Evolutionary conservation across 2,888 invertebrate genomes (phyloP).

Genomic region (Watsonalla binaria): DNA sequence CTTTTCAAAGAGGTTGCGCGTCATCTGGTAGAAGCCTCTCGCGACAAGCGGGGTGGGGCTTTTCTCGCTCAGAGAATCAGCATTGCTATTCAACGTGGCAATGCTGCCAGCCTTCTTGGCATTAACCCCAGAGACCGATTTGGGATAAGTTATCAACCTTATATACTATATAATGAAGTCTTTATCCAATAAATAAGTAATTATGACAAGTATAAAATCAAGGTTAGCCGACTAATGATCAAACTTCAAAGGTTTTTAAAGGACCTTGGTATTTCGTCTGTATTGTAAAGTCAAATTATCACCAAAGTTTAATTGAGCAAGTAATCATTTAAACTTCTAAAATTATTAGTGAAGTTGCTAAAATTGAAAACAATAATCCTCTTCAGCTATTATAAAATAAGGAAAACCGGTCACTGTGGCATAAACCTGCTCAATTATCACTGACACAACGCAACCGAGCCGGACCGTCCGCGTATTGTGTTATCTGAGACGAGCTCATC

Average conservation of each 20-base stretch:
- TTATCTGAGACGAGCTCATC: slow-evolving; percentile 62
- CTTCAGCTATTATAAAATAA: slow-evolving; percentile 6
- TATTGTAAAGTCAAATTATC: not conserved
- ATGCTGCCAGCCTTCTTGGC: too few relatives aligned
- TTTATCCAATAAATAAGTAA: not conserved
- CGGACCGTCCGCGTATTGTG: slow-evolving; percentile 43
- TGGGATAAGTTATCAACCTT: too few relatives aligned
- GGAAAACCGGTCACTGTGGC: slow-evolving; percentile 25
- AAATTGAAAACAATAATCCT: not conserved
- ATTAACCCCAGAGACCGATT: too few relatives aligned
- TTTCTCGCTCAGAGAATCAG: too few relatives aligned
- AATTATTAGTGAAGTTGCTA: not conserved
- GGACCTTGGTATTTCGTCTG: not conserved
- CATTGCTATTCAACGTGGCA: too few relatives aligned
- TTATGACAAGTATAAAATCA: not conserved
- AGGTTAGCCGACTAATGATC: not conserved
- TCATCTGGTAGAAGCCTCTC: too few relatives aligned
- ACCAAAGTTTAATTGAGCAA: not conserved
- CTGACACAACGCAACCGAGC: slow-evolving; percentile 46
- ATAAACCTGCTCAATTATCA: slow-evolving; percentile 66
- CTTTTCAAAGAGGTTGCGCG: too few relatives aligned
- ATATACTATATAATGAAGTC: not conserved
- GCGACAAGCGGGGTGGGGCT: too few relatives aligned
- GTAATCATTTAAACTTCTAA: not conserved
- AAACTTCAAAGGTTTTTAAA: not conserved